A percentile compares a stretch with the other conserved stretches of the same genome.
Evolutionary conservation across 1,140 invertebrate genomes (phyloP).

Genomic region (Aphelinus certus): DNA sequence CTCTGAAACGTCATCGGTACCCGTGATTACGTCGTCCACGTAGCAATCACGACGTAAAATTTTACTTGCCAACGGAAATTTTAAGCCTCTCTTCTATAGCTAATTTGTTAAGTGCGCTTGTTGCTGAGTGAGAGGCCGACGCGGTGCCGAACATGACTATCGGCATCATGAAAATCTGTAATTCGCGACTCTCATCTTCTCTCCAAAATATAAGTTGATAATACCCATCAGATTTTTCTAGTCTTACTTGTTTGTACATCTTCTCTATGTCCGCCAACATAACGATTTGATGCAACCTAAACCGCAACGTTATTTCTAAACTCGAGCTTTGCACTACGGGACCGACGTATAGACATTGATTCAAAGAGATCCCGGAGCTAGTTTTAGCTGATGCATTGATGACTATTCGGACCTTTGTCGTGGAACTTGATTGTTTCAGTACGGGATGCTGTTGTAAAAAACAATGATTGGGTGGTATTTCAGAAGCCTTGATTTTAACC

Average conservation of each 20-base stretch:
- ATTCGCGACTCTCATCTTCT: background rate
- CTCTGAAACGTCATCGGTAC: background rate
- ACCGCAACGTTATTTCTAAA: constrained; percentile 2
- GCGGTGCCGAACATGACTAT: constrained; percentile 2
- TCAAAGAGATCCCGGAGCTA: constrained; percentile 54
- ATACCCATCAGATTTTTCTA: background rate
- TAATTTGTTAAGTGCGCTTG: background rate
- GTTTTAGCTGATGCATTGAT: constrained; percentile 57
- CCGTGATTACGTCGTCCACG: constrained; percentile 14
- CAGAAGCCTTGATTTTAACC: too few species aligned
- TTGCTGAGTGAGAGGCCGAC: constrained; percentile 13
- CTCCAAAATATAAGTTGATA: constrained; percentile 21
- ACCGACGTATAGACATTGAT: constrained; percentile 56
- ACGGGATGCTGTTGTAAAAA: constrained; percentile 60
- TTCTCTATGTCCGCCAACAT: constrained; percentile 12
- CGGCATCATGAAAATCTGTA: background rate
- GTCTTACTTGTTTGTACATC: constrained; percentile 16
- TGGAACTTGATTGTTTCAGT: constrained; percentile 43
- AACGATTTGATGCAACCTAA: background rate
- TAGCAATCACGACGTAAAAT: constrained; percentile 12
- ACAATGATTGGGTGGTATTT: too few species aligned
- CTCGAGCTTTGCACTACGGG: constrained; percentile 45
- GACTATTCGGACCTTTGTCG: constrained; percentile 55
- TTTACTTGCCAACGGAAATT: background rate
- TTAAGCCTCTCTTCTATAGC: constrained; percentile 2